phyloP scores from a whole-genome alignment of 2,888 invertebrate species.

The Alviniconcha strummeri region DNA sequence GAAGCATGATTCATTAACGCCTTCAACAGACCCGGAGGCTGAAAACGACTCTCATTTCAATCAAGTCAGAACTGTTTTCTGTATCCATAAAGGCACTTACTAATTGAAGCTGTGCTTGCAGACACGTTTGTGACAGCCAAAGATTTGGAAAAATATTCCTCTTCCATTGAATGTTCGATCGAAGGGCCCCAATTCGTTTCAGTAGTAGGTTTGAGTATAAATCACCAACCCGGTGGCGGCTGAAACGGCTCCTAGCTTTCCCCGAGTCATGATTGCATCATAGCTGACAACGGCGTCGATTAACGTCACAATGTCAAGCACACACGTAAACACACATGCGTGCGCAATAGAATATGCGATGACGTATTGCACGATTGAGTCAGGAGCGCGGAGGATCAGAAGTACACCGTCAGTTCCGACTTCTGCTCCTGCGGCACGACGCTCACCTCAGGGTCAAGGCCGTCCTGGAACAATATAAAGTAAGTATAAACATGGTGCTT shows the following conservation, averaged over 20 bases:
- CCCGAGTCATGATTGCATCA: not conserved
- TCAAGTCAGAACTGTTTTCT: too few species aligned
- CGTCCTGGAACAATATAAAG: slow-evolving; percentile 22
- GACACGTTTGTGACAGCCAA: too few species aligned
- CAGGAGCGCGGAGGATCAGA: slow-evolving; percentile 10
- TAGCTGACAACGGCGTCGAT: not conserved
- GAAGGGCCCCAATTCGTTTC: not conserved
- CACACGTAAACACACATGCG: not conserved
- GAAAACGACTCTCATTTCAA: too few species aligned
- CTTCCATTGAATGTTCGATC: too few species aligned
- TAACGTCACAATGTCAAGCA: not conserved
- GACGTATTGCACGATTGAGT: slow-evolving; percentile 21
- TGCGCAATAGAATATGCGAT: not conserved
- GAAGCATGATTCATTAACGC: too few species aligned
- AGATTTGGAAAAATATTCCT: too few species aligned
- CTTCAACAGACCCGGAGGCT: too few species aligned
- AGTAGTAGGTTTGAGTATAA: not conserved
- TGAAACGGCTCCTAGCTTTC: not conserved
- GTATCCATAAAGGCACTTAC: too few species aligned
- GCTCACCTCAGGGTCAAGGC: slow-evolving; percentile 32
- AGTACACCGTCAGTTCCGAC: slow-evolving; percentile 41
- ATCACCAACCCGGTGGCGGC: not conserved
- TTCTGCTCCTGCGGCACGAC: slow-evolving; percentile 35
- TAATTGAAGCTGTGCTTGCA: too few species aligned
- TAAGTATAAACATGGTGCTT: not conserved